Conservation (phyloP, 1,140 invertebrate species). For the Brachionus sp. region DNA sequence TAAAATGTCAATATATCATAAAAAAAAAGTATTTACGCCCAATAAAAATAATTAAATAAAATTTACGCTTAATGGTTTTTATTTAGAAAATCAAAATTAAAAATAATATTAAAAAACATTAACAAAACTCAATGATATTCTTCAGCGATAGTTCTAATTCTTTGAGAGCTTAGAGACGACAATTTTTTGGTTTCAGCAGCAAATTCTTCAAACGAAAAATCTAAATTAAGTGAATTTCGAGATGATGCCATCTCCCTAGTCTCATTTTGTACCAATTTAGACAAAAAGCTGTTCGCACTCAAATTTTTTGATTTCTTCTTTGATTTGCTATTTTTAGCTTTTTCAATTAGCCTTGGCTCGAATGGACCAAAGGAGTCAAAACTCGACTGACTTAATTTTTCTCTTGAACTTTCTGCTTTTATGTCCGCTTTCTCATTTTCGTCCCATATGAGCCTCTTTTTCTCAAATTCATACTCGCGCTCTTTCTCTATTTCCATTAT, state of each 20-base stretch:
- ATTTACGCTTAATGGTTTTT: not conserved
- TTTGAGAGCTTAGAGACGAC: not conserved
- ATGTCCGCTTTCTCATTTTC: not conserved
- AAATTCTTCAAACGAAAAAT: not conserved
- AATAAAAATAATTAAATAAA: no score
- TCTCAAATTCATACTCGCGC: slow-evolving; percentile 25
- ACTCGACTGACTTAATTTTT: not conserved
- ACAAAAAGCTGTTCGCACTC: not conserved
- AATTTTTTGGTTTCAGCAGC: not conserved
- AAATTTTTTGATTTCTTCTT: not conserved
- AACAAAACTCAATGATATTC: not conserved
- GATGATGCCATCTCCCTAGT: not conserved
- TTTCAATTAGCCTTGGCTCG: not conserved
- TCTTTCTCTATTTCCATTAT: slow-evolving; percentile 31
- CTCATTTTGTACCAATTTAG: not conserved
- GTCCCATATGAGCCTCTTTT: slow-evolving; percentile 39
- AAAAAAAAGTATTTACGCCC: no score
- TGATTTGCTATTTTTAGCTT: not conserved
- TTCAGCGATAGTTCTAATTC: not conserved
- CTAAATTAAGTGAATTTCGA: not conserved
- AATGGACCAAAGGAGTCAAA: slow-evolving; percentile 15
- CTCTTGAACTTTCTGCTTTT: not conserved
- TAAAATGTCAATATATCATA: not conserved
- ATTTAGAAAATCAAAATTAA: no score
- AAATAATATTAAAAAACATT: no score